Evolutionary conservation across 1,140 invertebrate species (phyloP), one percentile per base, ranked within the genome.

Genomic region (Drosophila trapezifrons): DNA sequence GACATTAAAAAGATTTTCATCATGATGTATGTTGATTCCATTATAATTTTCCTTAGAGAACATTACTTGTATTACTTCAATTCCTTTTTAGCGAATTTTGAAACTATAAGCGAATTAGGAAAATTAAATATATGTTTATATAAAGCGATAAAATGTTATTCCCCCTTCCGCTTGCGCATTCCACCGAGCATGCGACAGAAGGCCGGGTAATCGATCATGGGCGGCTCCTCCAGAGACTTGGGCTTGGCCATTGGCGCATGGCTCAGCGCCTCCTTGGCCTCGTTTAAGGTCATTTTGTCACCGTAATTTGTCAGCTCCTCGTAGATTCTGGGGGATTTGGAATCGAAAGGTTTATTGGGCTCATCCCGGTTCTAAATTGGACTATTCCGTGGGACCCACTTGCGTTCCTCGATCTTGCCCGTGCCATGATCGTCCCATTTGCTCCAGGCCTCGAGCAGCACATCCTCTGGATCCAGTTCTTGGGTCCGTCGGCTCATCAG

Each of bases 391-490:
- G 17, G 7, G 46, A 90, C 82, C 55, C 86, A 94, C 94, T 92
- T 94, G 80, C 94, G 93, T 80, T 94, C 93, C 13, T 93, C 92
- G 37, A 95, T 94, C 22, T 92, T 92, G 72, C 94, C 94, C 7
- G 93, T 93, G 55, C 93, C 93, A 27, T 94, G 92, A 7, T 91
- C 92, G 69, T 95, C 94, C 94, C 94, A 95, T 20, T 94, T 93
- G 42, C 94, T 93, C 69, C 95, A 91, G 0, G 94, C 94, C 10
- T 93, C 93, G 0, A 94, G 81, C 10, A 95, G 82, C 7, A 94
- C 94, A 58, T 94, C 93, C 80, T 95, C 94, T 0, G 94, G 93
- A 85, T 95, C 94, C 42, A 95, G 80, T 70, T 94, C 93, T 27
- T 94, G 90, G 2, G 93, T 94, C 57, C 93, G 93, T 55, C 93